A percentile compares a stretch with the other conserved stretches of the same genome.
Evolutionary conservation across 2,797 vertebrate species (phyloP).

Genomic region (Sardinella longiceps): DNA sequence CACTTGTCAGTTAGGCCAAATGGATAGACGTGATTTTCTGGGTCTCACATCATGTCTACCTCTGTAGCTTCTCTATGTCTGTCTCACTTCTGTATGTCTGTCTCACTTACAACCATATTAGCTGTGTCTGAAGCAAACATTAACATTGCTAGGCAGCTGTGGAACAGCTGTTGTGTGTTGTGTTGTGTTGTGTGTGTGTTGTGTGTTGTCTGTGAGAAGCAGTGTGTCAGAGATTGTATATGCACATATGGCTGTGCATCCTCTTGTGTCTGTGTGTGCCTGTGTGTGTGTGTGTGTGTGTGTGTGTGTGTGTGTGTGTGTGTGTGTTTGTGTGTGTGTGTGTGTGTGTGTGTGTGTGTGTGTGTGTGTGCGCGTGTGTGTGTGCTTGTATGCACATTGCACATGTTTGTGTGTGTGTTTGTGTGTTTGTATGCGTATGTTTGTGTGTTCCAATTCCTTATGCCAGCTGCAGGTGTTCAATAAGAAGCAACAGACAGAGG

Average conservation of each 20-base stretch:
- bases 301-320: slow-evolving; percentile 5
- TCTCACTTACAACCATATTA: neutral
- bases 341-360: neutral
- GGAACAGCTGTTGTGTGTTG: slow-evolving; percentile 4
- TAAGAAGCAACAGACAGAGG: neutral
- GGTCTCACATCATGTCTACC: neutral
- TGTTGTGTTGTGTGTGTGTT: neutral
- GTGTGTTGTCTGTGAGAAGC: neutral
- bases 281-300: neutral
- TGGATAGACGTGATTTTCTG: neutral
- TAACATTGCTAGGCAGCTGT: neutral
- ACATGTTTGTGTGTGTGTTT: neutral
- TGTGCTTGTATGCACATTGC: neutral
- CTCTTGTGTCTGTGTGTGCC: too few species aligned
- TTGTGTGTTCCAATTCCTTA: neutral
- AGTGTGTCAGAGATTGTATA: neutral
- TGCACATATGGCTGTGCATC: neutral
- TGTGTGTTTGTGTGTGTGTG: neutral
- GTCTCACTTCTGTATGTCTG: neutral
- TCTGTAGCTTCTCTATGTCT: neutral
- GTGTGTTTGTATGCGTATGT: neutral
- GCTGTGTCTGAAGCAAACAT: neutral
- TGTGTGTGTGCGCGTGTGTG: neutral
- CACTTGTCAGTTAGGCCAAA: neutral
- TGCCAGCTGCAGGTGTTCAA: neutral